Base-by-base conservation (phyloP, 1,140 invertebrate species). In the Zaprionus ornatus region DNA sequence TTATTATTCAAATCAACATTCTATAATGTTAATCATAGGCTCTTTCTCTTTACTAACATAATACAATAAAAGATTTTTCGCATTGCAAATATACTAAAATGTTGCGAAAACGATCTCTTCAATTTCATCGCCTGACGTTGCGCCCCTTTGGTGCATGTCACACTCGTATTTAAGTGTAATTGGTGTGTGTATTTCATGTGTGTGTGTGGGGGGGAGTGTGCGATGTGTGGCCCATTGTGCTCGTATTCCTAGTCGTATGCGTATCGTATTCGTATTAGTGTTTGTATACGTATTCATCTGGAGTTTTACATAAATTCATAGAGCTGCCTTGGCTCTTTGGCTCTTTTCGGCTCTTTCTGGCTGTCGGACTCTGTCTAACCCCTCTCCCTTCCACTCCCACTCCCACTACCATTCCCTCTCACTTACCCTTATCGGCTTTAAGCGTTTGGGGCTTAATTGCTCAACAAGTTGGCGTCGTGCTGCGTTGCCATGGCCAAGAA, bases 381-480 rank as follows among this genome's bases (percentile, higher is more conserved):
- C 29, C 9, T 42, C 13, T 37, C 40, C 9, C 37, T 37, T 13
- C 4, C 17, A 1, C 42, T 21, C 19, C 3, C 40, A 9, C 40
- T 42, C 7, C 7, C 40, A 17, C 37, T n/a, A 1, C 5, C 45
- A 3, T 19, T 23, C 45, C 15, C 45, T 23, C 17, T 50, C 12
- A 12, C 45, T 50, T 19, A 2, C 3, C 19, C 21, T 19, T 19
- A 7, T 48, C 42, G 61, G 72, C 60, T 74, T 63, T 63, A 70
- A 77, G 69, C 69, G 69, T 50, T 75, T 32, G 37, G 60, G 72
- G 77, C 83, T 87, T 87, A 87, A 86, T 87, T 87, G 83, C 83
- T 87, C 83, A 87, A 87, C 83, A 87, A 87, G 83, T 87, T 87
- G 83, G 80, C 69, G 63, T 72, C 83, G 69, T 80, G 83, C 70